Percentiles rank a stretch among this genome's conserved stretches.
These are phyloP conservation scores for Ursus arctos DNA, from an alignment of 2,113 vertebrate genomes.

Conservation along the genomic window DNA sequence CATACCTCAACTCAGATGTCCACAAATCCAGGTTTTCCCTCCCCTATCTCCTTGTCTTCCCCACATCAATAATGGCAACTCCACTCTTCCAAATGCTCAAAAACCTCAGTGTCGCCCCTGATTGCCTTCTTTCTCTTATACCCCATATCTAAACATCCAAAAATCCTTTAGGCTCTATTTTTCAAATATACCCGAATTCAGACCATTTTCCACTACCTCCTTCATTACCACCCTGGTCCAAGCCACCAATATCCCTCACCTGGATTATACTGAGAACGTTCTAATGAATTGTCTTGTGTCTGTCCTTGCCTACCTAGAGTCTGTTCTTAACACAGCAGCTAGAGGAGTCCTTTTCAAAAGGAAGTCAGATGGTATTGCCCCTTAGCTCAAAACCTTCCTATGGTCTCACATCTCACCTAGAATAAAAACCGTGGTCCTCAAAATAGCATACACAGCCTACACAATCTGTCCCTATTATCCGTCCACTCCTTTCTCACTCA, in stretches of 20 bases:
- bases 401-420: background rate
- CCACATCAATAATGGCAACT: background rate
- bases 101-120: background rate
- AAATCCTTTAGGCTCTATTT: background rate
- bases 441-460: fast-evolving
- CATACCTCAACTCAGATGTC: background rate
- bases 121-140: background rate
- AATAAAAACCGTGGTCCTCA: background rate
- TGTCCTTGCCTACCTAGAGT: background rate
- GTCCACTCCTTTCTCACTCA: background rate
- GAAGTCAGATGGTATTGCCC: background rate
- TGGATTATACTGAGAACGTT: background rate
- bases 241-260: background rate
- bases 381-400: background rate
- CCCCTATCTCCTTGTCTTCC: background rate
- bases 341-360: background rate
- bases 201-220: background rate
- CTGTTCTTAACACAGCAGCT: background rate
- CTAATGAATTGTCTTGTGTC: background rate
- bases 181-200: background rate
- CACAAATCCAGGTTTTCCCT: background rate
- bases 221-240: background rate
- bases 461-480: background rate
- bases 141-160: background rate
- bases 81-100: background rate